Evolutionary conservation across 2,797 vertebrate genomes (phyloP).

Genomic region (Zenarchopterus dispar): DNA sequence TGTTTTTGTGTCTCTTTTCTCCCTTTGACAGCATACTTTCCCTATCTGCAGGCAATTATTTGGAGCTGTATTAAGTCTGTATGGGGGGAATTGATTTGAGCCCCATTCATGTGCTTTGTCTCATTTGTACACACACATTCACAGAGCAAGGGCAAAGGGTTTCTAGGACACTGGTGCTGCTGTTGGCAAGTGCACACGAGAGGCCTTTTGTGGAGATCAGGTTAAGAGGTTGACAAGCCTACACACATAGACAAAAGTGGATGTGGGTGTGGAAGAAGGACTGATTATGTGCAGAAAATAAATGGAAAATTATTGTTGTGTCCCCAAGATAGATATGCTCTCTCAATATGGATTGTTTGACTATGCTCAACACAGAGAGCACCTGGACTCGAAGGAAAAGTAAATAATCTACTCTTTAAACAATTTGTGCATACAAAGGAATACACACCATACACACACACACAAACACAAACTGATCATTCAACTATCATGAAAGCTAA

Average conservation of each 20-base stretch:
- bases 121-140: constrained; percentile 55
- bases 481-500: constrained; percentile 50
- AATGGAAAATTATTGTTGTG: constrained; percentile 39
- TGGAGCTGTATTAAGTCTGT: constrained; percentile 78
- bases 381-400: constrained; percentile 45
- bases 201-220: constrained; percentile 39
- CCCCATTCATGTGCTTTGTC: constrained; percentile 79
- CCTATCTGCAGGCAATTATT: constrained; percentile 80
- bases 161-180: constrained; percentile 66
- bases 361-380: constrained; percentile 25
- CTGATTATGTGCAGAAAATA: constrained; percentile 30
- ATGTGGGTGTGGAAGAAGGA: constrained; percentile 8
- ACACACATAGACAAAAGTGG: neutral
- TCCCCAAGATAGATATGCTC: constrained; percentile 28
- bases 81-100: constrained; percentile 80
- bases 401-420: constrained; percentile 47
- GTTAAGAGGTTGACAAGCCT: constrained; percentile 38
- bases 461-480: constrained; percentile 27
- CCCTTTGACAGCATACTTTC: constrained; percentile 66
- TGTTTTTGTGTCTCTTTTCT: constrained; percentile 72
- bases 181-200: constrained; percentile 45
- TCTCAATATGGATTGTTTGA: constrained; percentile 35
- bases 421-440: constrained; percentile 17
- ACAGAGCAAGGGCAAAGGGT: constrained; percentile 64
- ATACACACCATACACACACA: constrained; percentile 24